A percentile compares a stretch with the other conserved stretches of the same genome.
Conservation (phyloP, 37 sponge, comb jelly and placozoan genomes). For the Dysidea cf. avara region DNA sequence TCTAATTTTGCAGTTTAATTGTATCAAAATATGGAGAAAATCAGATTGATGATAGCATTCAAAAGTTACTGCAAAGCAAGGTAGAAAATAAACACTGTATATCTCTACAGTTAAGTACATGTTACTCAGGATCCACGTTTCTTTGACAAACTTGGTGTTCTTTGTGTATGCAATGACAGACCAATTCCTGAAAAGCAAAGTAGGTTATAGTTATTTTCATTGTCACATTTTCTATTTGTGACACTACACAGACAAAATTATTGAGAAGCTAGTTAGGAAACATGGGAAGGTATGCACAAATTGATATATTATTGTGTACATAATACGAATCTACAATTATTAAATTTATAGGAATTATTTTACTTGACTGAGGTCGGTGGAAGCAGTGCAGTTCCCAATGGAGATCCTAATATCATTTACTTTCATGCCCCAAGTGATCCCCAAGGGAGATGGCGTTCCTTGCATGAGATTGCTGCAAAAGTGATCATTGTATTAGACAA, state of each 20-base stretch:
- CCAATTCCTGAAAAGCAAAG: conserved; percentile 65
- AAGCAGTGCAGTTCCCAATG: neutral
- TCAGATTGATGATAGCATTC: conserved; percentile 30
- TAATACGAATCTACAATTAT: no score
- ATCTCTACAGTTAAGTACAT: no score
- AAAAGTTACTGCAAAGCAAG: conserved; percentile 8
- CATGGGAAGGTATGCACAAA: conserved; percentile 27
- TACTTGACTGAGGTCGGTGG: conserved; percentile 21
- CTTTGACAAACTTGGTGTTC: conserved; percentile 54
- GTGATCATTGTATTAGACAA: no score
- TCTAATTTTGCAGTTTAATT: conserved; percentile 17
- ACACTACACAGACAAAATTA: conserved; percentile 12
- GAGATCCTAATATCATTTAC: neutral
- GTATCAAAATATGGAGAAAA: conserved; percentile 30
- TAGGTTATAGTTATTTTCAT: conserved; percentile 2
- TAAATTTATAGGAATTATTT: conserved; percentile 5
- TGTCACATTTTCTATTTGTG: no score
- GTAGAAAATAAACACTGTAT: no score
- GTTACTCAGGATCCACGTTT: conserved; percentile 49
- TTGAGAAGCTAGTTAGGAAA: conserved; percentile 21
- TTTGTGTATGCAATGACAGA: conserved; percentile 63
- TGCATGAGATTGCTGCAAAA: no score
- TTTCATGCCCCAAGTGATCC: conserved; percentile 1
- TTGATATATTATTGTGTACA: no score
- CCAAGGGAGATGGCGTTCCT: neutral